Conservation (phyloP, 2,888 invertebrate genomes). For the Xanthia togata region DNA sequence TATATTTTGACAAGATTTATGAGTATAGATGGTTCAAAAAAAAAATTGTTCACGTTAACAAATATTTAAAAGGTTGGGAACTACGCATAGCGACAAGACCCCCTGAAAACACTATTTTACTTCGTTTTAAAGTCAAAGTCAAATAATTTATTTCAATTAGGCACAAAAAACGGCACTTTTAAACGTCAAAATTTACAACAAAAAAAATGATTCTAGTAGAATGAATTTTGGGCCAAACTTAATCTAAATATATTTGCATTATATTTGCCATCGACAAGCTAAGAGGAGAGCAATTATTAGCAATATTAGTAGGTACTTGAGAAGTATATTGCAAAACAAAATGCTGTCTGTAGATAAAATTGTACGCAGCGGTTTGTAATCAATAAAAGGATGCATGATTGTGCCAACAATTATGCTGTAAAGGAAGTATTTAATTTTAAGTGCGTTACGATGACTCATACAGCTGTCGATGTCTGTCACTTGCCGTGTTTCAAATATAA, state of each 20-base stretch:
- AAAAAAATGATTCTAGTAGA: too few species aligned
- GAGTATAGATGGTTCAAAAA: too few species aligned
- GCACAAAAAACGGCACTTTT: too few species aligned
- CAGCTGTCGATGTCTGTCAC: background rate
- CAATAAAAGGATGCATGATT: constrained; percentile 32
- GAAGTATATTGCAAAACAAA: constrained; percentile 16
- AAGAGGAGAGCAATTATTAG: constrained; percentile 1
- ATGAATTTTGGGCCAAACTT: constrained; percentile 5
- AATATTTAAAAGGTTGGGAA: too few species aligned
- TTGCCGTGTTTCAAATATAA: constrained; percentile 1
- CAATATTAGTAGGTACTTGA: constrained; percentile 1
- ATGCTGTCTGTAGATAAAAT: background rate
- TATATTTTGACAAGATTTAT: too few species aligned
- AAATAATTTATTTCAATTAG: too few species aligned
- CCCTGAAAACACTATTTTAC: too few species aligned
- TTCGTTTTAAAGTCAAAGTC: too few species aligned
- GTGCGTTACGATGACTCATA: constrained; percentile 40
- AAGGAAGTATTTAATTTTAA: constrained; percentile 53
- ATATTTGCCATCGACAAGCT: constrained; percentile 20
- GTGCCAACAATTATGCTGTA: constrained; percentile 35
- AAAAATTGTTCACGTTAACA: too few species aligned
- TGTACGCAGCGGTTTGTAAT: constrained; percentile 16
- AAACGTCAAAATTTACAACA: too few species aligned
- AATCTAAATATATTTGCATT: constrained; percentile 17
- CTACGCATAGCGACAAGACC: too few species aligned